These are phyloP conservation scores for Drosophila lini DNA, from an alignment of 1,140 invertebrate genomes.

Conservation along the genomic window DNA sequence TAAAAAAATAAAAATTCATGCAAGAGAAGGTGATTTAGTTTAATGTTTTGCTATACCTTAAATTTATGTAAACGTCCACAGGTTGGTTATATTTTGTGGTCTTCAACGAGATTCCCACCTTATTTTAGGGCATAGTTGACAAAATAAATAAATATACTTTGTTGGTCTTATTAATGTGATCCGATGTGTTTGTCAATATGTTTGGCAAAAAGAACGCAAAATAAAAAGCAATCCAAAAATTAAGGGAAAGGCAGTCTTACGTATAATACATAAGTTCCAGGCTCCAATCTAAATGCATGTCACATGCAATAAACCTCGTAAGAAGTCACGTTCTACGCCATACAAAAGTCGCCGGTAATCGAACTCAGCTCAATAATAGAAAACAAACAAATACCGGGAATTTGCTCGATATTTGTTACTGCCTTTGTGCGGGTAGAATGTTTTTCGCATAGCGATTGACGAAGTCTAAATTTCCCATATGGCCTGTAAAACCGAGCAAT, in stretches of 20 bases:
- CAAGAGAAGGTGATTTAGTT: too few relatives aligned
- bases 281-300: constrained; percentile 63
- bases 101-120: too few relatives aligned
- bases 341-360: constrained; percentile 68
- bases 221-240: constrained; percentile 28
- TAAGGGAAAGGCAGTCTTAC: constrained; percentile 10
- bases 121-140: too few relatives aligned
- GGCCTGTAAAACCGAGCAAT: constrained; percentile 65
- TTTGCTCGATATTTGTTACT: constrained; percentile 22
- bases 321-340: constrained; percentile 59
- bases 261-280: constrained; percentile 1
- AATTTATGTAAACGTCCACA: too few relatives aligned
- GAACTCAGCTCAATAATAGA: constrained; percentile 42
- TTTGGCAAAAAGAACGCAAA: constrained; percentile 25
- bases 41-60: too few relatives aligned
- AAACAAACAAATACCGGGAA: constrained; percentile 26
- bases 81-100: too few relatives aligned
- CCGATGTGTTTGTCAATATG: constrained; percentile 31
- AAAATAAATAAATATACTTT: too few relatives aligned
- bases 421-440: constrained; percentile 38
- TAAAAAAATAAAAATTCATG: too few relatives aligned
- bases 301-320: constrained; percentile 62
- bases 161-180: background rate
- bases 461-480: constrained; percentile 63
- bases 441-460: constrained; percentile 15